Evolutionary conservation across 2,888 invertebrate genomes (phyloP), one percentile per base, ranked within the genome.

Genomic region (Idaea straminata): DNA sequence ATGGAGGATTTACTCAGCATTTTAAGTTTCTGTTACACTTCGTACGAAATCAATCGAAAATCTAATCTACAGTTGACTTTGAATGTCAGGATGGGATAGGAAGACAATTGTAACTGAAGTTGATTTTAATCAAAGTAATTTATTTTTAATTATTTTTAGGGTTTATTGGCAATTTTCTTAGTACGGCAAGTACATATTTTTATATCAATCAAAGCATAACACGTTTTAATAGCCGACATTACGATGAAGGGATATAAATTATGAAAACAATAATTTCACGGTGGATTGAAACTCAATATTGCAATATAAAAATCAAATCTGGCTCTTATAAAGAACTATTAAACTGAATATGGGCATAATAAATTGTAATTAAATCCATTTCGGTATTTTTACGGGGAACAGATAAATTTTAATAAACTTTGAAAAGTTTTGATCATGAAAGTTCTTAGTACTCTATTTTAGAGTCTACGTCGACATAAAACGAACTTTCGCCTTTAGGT

Each of bases 221-320:
- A 13, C 3, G 13, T 13, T 4, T 47, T 47, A 47, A 47, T 13
- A 10, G 10, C 47, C 47, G 10, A 47, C 13, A 47, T 58, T n/a
- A 58, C 15, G 59, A 61, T 60, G n/a, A n/a, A 57, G 63, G 57
- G 35, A 63, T 47, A 47, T 62, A 57, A 68, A 60, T 47, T 25
- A 62, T 61, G 60, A 36, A 62, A 60, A 66, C n/a, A 61, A 64
- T 66, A 63, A 61, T 61, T 63, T 57, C 58, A 58, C 58, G 58
- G 15, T 15, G 15, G 25, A 61, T 35, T 35, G 61, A 61, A 61
- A 61, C 15, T 61, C n/a, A 34, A 61, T 34, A 61, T 13, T 58
- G 6, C 15, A 15, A 15, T 16, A 15, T 58, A 58, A 58, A 58
- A 58, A 15, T 57, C 15, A 15, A 15, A 15, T n/a, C 16, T 58